Conservation (phyloP, 2,888 invertebrate species). For the Hydraecia micacea region DNA sequence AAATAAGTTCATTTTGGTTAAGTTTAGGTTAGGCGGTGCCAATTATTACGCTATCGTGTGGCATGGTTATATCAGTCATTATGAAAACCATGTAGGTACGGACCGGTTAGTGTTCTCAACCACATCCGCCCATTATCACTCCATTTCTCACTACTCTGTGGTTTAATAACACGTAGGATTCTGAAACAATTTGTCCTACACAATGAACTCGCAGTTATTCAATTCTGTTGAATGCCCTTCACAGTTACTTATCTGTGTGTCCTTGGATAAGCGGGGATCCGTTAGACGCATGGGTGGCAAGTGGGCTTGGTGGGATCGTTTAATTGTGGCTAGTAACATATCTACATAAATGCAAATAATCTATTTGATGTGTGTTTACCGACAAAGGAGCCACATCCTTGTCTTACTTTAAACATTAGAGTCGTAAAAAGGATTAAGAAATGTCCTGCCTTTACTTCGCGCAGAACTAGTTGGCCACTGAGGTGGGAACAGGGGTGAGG, state of each 20-base stretch:
- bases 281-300: slow-evolving; percentile 31
- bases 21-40: background rate
- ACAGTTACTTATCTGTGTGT: slow-evolving; percentile 52
- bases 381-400: slow-evolving; percentile 1
- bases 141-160: slow-evolving; percentile 35
- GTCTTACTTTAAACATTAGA: background rate
- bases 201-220: slow-evolving; percentile 65
- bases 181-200: slow-evolving; percentile 71
- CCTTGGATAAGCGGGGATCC: slow-evolving; percentile 50
- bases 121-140: slow-evolving; percentile 11
- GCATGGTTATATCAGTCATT: background rate
- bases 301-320: slow-evolving; percentile 15
- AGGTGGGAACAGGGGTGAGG: no score
- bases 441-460: background rate
- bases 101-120: background rate
- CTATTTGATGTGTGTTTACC: background rate
- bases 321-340: slow-evolving; percentile 25
- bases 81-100: background rate
- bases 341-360: slow-evolving; percentile 9
- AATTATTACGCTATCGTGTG: background rate
- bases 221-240: slow-evolving; percentile 61
- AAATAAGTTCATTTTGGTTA: background rate
- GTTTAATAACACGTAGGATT: slow-evolving; percentile 68
- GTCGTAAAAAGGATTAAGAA: background rate
- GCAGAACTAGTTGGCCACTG: no score